Evolutionary conservation across 2,888 invertebrate species (phyloP).

Genomic region (Antitype chi): DNA sequence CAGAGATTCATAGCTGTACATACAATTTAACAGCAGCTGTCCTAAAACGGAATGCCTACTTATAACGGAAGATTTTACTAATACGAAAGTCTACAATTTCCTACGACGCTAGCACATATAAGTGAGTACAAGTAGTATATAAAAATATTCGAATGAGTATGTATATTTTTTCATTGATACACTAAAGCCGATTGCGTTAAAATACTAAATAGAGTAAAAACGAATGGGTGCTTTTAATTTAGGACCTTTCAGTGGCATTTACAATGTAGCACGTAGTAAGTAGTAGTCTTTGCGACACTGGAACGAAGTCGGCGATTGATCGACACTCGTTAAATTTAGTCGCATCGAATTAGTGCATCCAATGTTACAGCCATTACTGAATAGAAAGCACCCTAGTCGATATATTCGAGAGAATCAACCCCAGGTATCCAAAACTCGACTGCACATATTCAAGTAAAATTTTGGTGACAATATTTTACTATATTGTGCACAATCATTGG

Average conservation of each 20-base stretch:
- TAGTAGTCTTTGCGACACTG: neutral
- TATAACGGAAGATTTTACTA: neutral
- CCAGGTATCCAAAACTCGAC: conserved; percentile 87
- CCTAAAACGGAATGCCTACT: neutral
- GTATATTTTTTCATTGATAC: conserved; percentile 18
- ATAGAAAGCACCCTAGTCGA: conserved; percentile 9
- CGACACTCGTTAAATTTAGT: neutral
- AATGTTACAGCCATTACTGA: neutral
- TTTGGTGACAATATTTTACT: conserved; percentile 85
- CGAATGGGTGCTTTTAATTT: neutral
- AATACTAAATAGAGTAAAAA: neutral
- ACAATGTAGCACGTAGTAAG: neutral
- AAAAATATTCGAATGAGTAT: conserved; percentile 38
- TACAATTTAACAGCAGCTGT: neutral
- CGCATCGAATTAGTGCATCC: neutral
- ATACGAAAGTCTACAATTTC: conserved; percentile 8
- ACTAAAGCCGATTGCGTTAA: conserved; percentile 6
- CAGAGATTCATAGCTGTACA: conserved; percentile 6
- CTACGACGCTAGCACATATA: conserved; percentile 16
- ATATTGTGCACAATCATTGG: conserved; percentile 86
- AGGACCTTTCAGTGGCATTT: neutral
- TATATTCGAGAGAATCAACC: conserved; percentile 69
- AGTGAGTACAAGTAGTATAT: conserved; percentile 26
- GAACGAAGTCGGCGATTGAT: neutral
- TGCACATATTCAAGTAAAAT: conserved; percentile 88